Evolutionary conservation across 2,888 invertebrate genomes (phyloP), one percentile per base, ranked within the genome.

Genomic region (Molanna angustata): DNA sequence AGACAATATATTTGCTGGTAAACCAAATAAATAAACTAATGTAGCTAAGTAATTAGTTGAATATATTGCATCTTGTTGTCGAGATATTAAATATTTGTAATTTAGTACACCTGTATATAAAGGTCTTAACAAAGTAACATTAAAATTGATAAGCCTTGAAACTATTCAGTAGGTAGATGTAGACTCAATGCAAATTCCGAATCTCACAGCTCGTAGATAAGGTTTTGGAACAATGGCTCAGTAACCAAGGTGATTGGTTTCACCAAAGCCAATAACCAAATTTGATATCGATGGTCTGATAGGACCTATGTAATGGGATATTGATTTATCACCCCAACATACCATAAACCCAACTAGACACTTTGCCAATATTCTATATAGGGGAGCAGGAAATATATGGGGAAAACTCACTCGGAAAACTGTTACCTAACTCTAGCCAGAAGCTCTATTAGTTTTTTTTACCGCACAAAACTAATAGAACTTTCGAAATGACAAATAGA

Each of bases 221-320:
- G 49, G 39, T 22, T 42, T n/a, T n/a, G n/a, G 18, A 52, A 56
- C 56, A 58, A 56, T 53, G 43, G 52, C 37, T 13, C 33, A 19
- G 37, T 39, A 48, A 16, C 43, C 39, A 22, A 41, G 21, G 18
- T 44, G 49, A 49, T 45, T 51, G 57, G 52, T 42, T 47, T 53
- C 44, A 45, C 48, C 53, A 49, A 43, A 53, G 46, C 55, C 58
- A 58, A 58, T 58, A 56, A 56, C 56, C 59, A 54, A 59, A 59
- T 59, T 56, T 49, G 59, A 58, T 55, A 58, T 55, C 55, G 52
- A 55, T 50, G 54, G 47, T 51, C 54, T 49, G 59, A 59, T 58
- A 58, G 54, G 48, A 45, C 55, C 37, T 49, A 44, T 45, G 58
- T 58, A 58, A 58, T 58, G 49, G 58, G 54, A 54, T 59, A 59